These are phyloP conservation scores for Corvus moneduloides DNA, from an alignment of 2,113 vertebrate genomes.

Conservation along the genomic window DNA sequence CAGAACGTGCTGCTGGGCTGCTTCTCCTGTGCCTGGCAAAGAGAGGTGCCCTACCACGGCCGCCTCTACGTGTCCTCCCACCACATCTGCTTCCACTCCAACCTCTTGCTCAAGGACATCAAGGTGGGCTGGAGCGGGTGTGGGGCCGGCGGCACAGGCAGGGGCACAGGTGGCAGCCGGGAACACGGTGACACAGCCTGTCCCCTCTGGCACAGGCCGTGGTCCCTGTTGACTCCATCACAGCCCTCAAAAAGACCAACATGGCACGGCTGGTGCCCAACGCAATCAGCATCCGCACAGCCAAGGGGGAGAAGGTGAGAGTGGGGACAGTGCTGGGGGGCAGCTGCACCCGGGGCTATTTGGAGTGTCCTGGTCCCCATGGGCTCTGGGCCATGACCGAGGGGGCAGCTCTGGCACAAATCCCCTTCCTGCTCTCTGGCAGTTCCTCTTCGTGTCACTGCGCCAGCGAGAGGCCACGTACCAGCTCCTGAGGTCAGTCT, in stretches of 20 bases:
- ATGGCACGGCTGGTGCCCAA: slow-evolving; percentile 85
- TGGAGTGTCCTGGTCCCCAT: neutral
- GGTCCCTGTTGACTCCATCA: slow-evolving; percentile 75
- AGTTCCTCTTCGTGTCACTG: slow-evolving; percentile 84
- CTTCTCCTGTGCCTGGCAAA: slow-evolving; percentile 85
- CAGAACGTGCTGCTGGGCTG: slow-evolving; percentile 77
- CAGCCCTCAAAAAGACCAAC: slow-evolving; percentile 85
- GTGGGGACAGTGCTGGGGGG: accelerated
- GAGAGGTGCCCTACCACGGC: slow-evolving; percentile 84
- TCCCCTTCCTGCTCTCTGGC: neutral
- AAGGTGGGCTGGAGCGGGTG: slow-evolving; percentile 58
- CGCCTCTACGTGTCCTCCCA: slow-evolving; percentile 80
- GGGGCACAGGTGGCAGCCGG: neutral
- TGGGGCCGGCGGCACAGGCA: accelerated
- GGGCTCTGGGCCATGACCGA: accelerated
- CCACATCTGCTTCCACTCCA: slow-evolving; percentile 83
- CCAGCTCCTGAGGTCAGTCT: slow-evolving; percentile 79
- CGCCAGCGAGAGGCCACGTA: slow-evolving; percentile 79
- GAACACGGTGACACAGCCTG: neutral
- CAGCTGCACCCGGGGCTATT: accelerated
- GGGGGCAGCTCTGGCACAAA: neutral
- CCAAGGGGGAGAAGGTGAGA: slow-evolving; percentile 81
- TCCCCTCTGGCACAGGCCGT: slow-evolving; percentile 53
- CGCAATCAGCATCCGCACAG: slow-evolving; percentile 80
- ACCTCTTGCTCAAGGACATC: slow-evolving; percentile 81